Conservation (phyloP, 2,113 vertebrate species). For the Leptodactylus fuscus region DNA sequence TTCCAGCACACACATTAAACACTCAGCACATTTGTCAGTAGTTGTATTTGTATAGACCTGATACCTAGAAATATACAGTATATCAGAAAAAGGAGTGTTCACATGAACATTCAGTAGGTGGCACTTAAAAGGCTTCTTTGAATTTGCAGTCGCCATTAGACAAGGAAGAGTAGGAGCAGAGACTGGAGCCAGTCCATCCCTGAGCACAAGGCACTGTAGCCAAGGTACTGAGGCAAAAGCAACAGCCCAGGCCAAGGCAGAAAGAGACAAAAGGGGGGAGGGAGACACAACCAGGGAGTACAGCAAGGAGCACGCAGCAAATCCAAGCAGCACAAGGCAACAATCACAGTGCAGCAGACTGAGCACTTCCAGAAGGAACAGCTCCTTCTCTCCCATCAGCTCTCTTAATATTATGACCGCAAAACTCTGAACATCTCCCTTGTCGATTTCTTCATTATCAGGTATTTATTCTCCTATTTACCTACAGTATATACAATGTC, state of each 20-base stretch:
- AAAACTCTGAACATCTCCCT: constrained; percentile 63
- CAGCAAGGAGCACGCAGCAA: constrained; percentile 6
- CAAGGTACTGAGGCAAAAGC: constrained; percentile 17
- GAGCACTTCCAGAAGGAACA: rapidly evolving
- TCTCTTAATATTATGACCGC: constrained; percentile 64
- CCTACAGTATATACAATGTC: background rate
- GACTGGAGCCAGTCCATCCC: constrained; percentile 55
- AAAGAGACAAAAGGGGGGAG: constrained; percentile 14
- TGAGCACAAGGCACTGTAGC: constrained; percentile 44
- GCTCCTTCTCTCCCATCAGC: background rate
- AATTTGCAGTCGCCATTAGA: constrained; percentile 68
- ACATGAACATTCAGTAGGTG: constrained; percentile 69
- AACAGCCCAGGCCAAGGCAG: background rate
- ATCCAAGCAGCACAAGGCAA: background rate
- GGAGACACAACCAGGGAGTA: constrained; percentile 5
- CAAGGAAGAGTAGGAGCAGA: constrained; percentile 48
- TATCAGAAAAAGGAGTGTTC: constrained; percentile 55
- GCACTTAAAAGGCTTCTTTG: constrained; percentile 67
- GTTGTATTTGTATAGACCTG: background rate
- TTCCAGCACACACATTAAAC: too few species aligned
- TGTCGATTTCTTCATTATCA: constrained; percentile 58
- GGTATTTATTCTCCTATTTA: constrained; percentile 57
- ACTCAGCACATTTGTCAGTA: background rate
- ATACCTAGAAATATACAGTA: background rate
- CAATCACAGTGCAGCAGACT: background rate